phyloP scores from a whole-genome alignment of 1,140 invertebrate species.

The Agrypnia vestita region DNA sequence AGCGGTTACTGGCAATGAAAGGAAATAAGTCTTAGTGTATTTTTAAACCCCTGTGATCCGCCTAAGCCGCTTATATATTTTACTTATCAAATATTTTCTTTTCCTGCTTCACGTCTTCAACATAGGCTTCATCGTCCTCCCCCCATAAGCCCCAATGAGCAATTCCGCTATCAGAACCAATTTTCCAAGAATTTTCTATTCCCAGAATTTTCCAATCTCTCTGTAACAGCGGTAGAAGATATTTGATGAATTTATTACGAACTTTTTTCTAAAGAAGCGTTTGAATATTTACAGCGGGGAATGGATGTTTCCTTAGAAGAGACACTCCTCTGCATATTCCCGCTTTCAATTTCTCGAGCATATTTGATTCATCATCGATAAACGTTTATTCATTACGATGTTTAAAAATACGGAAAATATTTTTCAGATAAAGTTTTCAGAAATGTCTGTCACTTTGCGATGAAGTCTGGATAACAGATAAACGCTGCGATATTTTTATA shows the following conservation, averaged over 20 bases:
- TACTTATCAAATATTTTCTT: constrained; percentile 51
- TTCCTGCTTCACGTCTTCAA: not conserved
- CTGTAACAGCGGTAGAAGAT: constrained; percentile 21
- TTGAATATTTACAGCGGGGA: constrained; percentile 11
- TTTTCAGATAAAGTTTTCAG: constrained; percentile 5
- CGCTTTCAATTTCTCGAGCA: constrained; percentile 23
- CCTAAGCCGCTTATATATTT: constrained; percentile 46
- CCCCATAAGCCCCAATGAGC: constrained; percentile 13
- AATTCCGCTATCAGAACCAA: constrained; percentile 33
- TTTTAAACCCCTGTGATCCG: constrained; percentile 24
- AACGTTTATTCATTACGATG: constrained; percentile 28
- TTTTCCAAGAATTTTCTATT: constrained; percentile 23
- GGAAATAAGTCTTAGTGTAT: no score
- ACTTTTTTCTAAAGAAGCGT: constrained; percentile 27
- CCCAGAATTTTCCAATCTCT: constrained; percentile 35
- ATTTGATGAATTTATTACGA: constrained; percentile 37
- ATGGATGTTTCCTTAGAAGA: constrained; percentile 12
- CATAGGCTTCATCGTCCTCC: constrained; percentile 12
- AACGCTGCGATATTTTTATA: no score
- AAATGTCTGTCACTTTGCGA: not conserved
- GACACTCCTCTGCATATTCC: constrained; percentile 7
- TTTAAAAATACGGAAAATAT: not conserved
- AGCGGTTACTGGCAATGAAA: no score
- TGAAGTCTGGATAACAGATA: not conserved
- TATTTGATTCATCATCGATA: constrained; percentile 37